Conservation (phyloP, 2,113 vertebrate species). For the Triplophysa tibetana region DNA sequence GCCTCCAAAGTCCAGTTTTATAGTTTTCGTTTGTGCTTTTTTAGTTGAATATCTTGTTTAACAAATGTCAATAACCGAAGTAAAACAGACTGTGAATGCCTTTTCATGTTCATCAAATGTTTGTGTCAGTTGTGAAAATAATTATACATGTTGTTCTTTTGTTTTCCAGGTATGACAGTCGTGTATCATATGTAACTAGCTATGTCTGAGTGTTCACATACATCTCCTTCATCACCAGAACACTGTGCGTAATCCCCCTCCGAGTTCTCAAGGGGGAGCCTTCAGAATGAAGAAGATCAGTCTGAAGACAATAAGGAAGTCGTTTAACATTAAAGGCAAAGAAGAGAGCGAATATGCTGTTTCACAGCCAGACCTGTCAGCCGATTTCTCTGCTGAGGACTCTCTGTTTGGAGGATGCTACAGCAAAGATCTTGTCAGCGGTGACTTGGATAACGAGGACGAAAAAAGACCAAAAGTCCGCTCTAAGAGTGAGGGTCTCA, state of each 20-base stretch:
- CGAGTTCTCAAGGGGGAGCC: constrained; percentile 27
- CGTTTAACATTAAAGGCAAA: constrained; percentile 97
- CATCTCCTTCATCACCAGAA: constrained; percentile 37
- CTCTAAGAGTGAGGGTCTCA: constrained; percentile 91
- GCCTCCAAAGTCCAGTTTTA: too few relatives aligned
- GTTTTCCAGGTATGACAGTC: constrained; percentile 30
- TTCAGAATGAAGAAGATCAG: constrained; percentile 98
- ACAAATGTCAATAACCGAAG: not conserved
- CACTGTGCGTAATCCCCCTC: constrained; percentile 31
- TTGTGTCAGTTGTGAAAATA: not conserved
- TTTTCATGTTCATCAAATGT: not conserved
- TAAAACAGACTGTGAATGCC: not conserved
- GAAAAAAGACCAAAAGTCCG: constrained; percentile 87
- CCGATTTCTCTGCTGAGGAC: constrained; percentile 91
- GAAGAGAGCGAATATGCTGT: constrained; percentile 94
- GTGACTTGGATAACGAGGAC: constrained; percentile 61
- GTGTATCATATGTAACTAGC: constrained; percentile 25
- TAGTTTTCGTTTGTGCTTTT: too few relatives aligned
- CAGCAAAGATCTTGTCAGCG: constrained; percentile 54
- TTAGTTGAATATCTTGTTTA: not conserved
- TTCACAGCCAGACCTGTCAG: constrained; percentile 84
- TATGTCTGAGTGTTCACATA: constrained; percentile 36
- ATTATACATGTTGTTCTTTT: not conserved
- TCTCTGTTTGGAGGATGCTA: constrained; percentile 90
- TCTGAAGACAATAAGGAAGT: constrained; percentile 97